A percentile compares a stretch with the other conserved stretches of the same genome.
Conservation (phyloP, 2,113 vertebrate genomes). For the Macroglossus sobrinus region DNA sequence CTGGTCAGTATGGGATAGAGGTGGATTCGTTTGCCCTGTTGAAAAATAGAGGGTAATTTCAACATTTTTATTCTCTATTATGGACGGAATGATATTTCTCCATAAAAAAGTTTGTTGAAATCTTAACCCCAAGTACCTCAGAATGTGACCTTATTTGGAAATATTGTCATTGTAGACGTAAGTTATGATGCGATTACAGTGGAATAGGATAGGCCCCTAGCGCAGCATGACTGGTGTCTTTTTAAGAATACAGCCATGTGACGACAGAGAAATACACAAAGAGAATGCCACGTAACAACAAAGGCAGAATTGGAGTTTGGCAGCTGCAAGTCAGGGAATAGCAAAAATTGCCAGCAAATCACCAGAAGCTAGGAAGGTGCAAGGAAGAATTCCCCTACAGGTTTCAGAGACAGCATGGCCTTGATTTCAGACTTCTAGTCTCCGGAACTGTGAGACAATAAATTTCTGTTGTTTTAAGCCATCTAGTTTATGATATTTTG, state of each 20-base stretch:
- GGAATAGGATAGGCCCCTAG: background rate
- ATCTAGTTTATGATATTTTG: background rate
- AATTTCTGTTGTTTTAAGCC: background rate
- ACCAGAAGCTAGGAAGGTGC: background rate
- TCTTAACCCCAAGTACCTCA: background rate
- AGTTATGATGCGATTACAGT: background rate
- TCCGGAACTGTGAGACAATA: background rate
- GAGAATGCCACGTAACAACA: background rate
- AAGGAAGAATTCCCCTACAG: background rate
- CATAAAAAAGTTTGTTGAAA: background rate
- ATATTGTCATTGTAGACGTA: background rate
- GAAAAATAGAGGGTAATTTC: background rate
- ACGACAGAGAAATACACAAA: background rate
- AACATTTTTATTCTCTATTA: background rate
- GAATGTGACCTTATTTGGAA: background rate
- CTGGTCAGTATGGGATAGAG: background rate
- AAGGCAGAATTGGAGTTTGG: background rate
- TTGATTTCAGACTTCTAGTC: background rate
- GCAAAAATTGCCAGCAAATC: background rate
- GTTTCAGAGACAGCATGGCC: background rate
- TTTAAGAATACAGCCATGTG: background rate
- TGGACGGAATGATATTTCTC: background rate
- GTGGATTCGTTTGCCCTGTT: background rate
- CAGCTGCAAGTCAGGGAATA: background rate
- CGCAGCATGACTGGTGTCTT: background rate